These are phyloP conservation scores for Papilio xuthus DNA, from an alignment of 1,140 invertebrate species.

Conservation along the genomic window DNA sequence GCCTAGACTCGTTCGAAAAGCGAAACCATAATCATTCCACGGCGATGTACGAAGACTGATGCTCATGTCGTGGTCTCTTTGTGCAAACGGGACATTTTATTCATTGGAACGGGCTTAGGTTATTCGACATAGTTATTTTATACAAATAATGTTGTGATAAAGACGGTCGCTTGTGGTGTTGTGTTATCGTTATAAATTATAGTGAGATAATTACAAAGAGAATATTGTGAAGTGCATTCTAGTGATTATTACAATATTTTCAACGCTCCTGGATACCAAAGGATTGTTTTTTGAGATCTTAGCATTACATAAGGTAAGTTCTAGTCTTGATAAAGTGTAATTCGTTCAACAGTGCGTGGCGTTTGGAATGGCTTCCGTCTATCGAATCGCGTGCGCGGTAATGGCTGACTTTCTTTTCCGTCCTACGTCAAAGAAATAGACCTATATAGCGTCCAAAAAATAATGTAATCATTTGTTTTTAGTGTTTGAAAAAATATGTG, in stretches of 20 bases:
- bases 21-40: slow-evolving; percentile 79
- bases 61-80: slow-evolving; percentile 76
- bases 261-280: slow-evolving; percentile 68
- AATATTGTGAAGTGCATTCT: slow-evolving; percentile 75
- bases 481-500: slow-evolving; percentile 44
- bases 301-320: slow-evolving; percentile 66
- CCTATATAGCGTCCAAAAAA: slow-evolving; percentile 41
- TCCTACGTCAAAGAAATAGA: slow-evolving; percentile 54
- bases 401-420: slow-evolving; percentile 79
- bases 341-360: slow-evolving; percentile 62
- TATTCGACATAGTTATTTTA: slow-evolving; percentile 64
- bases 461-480: slow-evolving; percentile 40
- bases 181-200: slow-evolving; percentile 66
- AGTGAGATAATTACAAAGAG: slow-evolving; percentile 67
- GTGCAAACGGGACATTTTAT: slow-evolving; percentile 73
- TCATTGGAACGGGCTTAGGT: slow-evolving; percentile 67
- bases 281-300: slow-evolving; percentile 73
- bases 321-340: slow-evolving; percentile 42
- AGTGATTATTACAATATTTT: slow-evolving; percentile 62
- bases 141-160: slow-evolving; percentile 74
- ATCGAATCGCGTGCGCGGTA: slow-evolving; percentile 80
- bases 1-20: slow-evolving; percentile 80
- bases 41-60: slow-evolving; percentile 78
- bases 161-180: slow-evolving; percentile 67
- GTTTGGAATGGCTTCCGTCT: slow-evolving; percentile 79